Percentiles rank a stretch among this genome's conserved stretches.
Evolutionary conservation across 2,797 vertebrate species (phyloP).

Genomic region (Sebastes diploproa): DNA sequence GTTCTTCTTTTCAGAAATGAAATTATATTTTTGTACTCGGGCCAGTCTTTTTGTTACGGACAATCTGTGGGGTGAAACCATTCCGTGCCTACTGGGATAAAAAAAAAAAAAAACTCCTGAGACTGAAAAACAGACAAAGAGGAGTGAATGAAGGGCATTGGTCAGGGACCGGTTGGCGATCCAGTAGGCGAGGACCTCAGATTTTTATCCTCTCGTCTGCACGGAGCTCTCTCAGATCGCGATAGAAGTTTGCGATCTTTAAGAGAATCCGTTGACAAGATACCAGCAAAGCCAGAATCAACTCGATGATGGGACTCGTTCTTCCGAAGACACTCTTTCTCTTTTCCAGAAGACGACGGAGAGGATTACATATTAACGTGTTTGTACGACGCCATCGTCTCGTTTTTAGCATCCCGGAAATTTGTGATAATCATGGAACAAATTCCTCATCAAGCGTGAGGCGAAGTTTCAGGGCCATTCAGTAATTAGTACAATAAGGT

Average conservation of each 20-base stretch:
- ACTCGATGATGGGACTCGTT: slow-evolving; percentile 30
- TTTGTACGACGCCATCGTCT: neutral
- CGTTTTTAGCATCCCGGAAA: slow-evolving; percentile 17
- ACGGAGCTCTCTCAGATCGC: neutral
- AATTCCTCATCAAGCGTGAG: slow-evolving; percentile 30
- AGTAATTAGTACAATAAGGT: slow-evolving; percentile 49
- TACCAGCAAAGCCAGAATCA: slow-evolving; percentile 49
- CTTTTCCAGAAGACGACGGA: neutral
- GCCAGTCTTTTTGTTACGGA: slow-evolving; percentile 81
- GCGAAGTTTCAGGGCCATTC: slow-evolving; percentile 65
- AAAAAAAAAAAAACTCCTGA: slow-evolving; percentile 52
- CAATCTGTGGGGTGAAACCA: slow-evolving; percentile 81
- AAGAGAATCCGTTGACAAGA: neutral
- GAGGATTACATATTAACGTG: neutral
- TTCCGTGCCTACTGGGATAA: slow-evolving; percentile 87
- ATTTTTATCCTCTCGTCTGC: slow-evolving; percentile 5
- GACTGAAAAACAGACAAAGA: slow-evolving; percentile 29
- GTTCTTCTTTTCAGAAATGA: slow-evolving; percentile 67
- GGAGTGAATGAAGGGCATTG: slow-evolving; percentile 56
- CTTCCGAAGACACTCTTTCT: slow-evolving; percentile 32
- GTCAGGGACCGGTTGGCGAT: slow-evolving; percentile 30
- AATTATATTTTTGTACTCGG: slow-evolving; percentile 85
- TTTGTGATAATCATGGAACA: slow-evolving; percentile 46
- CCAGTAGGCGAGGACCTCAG: slow-evolving; percentile 25
- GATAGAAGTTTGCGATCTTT: neutral